phyloP scores from a whole-genome alignment of 2,113 vertebrate species.

The Aldabrachelys gigantea region DNA sequence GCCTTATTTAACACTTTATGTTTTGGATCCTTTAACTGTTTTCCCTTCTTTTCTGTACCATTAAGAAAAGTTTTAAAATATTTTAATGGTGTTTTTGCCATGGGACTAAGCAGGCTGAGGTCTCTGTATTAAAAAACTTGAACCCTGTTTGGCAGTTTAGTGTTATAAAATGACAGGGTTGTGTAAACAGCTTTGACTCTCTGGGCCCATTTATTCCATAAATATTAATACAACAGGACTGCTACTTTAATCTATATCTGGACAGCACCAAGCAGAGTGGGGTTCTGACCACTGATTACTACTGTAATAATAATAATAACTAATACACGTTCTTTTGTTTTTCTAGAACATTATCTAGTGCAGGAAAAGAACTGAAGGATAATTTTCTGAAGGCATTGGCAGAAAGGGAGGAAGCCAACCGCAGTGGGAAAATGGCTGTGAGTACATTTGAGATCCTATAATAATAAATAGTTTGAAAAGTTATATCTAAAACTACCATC shows the following conservation, averaged over 20 bases:
- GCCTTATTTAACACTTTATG: background rate
- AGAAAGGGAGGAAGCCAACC: conserved; percentile 85
- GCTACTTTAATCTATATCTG: background rate
- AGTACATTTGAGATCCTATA: conserved; percentile 75
- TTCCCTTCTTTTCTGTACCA: background rate
- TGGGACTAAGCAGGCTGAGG: background rate
- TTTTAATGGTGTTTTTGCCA: background rate
- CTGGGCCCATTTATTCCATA: background rate
- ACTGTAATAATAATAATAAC: background rate
- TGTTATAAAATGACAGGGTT: background rate
- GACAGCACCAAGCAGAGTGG: background rate
- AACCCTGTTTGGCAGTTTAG: background rate
- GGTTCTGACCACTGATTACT: background rate
- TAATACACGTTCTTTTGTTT: conserved; percentile 46
- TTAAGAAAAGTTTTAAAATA: background rate
- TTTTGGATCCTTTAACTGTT: background rate
- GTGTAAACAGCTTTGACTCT: background rate
- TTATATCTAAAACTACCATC: background rate
- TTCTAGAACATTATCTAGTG: conserved; percentile 83
- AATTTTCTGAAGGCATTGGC: conserved; percentile 85
- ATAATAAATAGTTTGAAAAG: background rate
- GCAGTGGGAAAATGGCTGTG: conserved; percentile 83
- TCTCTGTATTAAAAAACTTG: background rate
- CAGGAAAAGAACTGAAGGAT: conserved; percentile 84
- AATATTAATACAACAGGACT: background rate